These are phyloP conservation scores for Hypomecis atomaria DNA, from an alignment of 2,888 invertebrate species.

Conservation along the genomic window DNA sequence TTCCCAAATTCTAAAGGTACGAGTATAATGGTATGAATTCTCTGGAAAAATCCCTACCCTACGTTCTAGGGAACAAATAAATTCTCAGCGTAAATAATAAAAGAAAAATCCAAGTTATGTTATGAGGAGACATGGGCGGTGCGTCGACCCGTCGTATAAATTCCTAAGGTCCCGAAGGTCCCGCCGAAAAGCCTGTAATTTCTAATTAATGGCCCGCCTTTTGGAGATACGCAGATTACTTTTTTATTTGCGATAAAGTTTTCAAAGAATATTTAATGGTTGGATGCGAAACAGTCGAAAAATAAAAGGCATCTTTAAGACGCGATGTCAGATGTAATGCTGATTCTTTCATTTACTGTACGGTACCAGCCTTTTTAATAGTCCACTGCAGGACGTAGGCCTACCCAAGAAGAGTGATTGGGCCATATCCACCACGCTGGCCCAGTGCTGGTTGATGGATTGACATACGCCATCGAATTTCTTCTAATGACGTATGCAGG, in stretches of 20 bases:
- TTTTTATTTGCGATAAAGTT: conserved; percentile 8
- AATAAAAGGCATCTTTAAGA: not conserved
- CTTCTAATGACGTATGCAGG: too few relatives aligned
- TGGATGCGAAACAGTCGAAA: conserved; percentile 1
- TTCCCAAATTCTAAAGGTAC: too few relatives aligned
- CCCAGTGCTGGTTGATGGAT: too few relatives aligned
- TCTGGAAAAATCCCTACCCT: not conserved
- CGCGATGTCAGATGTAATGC: too few relatives aligned
- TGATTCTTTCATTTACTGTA: too few relatives aligned
- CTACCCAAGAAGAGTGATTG: too few relatives aligned
- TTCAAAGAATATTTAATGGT: not conserved
- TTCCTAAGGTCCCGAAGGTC: conserved; percentile 19
- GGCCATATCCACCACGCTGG: too few relatives aligned
- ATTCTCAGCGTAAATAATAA: not conserved
- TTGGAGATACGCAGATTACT: conserved; percentile 34
- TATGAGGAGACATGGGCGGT: conserved; percentile 9
- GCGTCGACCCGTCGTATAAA: conserved; percentile 10
- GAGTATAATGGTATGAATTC: too few relatives aligned
- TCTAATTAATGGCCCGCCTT: conserved; percentile 43
- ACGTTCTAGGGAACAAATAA: not conserved
- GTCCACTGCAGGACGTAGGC: too few relatives aligned
- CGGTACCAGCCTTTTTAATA: too few relatives aligned
- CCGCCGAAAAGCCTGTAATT: conserved; percentile 33
- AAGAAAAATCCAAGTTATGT: conserved; percentile 5
- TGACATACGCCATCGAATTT: too few relatives aligned